Evolutionary conservation across 2,113 vertebrate species (phyloP).

Genomic region (Forbesichthys papilliferus): DNA sequence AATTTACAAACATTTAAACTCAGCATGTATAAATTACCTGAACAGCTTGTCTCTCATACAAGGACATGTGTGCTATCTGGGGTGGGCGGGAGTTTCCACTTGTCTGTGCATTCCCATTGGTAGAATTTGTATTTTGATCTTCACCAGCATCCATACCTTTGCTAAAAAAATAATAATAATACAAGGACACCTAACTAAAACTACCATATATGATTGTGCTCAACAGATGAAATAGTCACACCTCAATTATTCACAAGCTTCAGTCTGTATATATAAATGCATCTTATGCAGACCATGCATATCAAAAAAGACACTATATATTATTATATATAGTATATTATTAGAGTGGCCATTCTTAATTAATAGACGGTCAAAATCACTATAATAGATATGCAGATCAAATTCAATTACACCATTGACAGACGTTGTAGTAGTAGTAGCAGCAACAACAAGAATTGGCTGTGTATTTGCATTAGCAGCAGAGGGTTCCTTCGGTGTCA

Average conservation of each 20-base stretch:
- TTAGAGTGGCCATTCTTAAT: not conserved
- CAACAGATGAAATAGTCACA: not conserved
- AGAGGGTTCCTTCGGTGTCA: slow-evolving; percentile 17
- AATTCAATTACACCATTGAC: not conserved
- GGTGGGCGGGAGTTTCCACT: slow-evolving; percentile 86
- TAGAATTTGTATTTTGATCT: slow-evolving; percentile 87
- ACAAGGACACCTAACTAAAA: slow-evolving; percentile 13
- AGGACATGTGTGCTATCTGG: slow-evolving; percentile 95
- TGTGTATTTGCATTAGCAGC: slow-evolving; percentile 4
- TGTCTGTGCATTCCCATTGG: slow-evolving; percentile 84
- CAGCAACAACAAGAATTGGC: not conserved
- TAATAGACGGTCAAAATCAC: not conserved
- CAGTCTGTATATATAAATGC: no score
- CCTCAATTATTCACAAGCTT: not conserved
- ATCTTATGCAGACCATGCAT: not conserved
- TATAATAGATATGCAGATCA: not conserved
- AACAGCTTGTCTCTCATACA: slow-evolving; percentile 94
- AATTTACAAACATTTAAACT: not conserved
- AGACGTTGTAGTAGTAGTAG: not conserved
- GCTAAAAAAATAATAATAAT: slow-evolving; percentile 25
- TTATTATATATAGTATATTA: no score
- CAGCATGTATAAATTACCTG: slow-evolving; percentile 75
- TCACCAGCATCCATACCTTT: slow-evolving; percentile 90
- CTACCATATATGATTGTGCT: no score
- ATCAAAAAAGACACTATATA: not conserved